A percentile compares a stretch with the other conserved stretches of the same genome.
These are phyloP conservation scores for Drosophila kuntzei DNA, from an alignment of 2,888 invertebrate species.

Conservation along the genomic window DNA sequence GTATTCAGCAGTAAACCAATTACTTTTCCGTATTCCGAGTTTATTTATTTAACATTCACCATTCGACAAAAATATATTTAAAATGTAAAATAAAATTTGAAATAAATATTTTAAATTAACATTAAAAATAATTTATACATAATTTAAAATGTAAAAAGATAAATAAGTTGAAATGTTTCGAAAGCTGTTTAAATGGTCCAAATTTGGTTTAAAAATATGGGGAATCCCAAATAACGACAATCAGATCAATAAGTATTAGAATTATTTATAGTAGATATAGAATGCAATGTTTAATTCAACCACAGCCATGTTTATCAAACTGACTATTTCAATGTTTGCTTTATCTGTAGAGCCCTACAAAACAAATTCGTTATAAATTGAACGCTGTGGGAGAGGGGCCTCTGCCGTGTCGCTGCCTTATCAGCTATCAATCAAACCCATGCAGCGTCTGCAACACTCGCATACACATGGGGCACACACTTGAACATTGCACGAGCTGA, in stretches of 20 bases:
- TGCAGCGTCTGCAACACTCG: constrained; percentile 38
- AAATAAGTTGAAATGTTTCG: neutral
- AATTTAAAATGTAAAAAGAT: neutral
- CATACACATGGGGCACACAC: constrained; percentile 37
- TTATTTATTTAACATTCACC: too few species aligned
- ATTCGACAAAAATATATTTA: too few species aligned
- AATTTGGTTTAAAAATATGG: neutral
- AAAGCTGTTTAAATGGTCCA: neutral
- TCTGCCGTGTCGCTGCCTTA: constrained; percentile 25
- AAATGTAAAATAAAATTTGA: too few species aligned
- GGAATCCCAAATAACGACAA: neutral
- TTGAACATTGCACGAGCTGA: constrained; percentile 67
- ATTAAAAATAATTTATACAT: too few species aligned
- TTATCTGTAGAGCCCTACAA: constrained; percentile 11
- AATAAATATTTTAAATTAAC: too few species aligned
- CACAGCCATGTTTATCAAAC: constrained; percentile 41
- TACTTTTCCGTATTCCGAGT: neutral
- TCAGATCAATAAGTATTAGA: neutral
- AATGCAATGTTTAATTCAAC: constrained; percentile 4
- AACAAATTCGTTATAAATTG: constrained; percentile 33
- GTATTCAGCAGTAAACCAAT: neutral
- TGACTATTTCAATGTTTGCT: constrained; percentile 19
- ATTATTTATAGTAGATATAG: neutral
- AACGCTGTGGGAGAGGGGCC: constrained; percentile 8
- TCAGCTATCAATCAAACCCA: constrained; percentile 60